phyloP scores from a whole-genome alignment of 2,113 vertebrate genomes.

The Ginglymostoma cirratum region DNA sequence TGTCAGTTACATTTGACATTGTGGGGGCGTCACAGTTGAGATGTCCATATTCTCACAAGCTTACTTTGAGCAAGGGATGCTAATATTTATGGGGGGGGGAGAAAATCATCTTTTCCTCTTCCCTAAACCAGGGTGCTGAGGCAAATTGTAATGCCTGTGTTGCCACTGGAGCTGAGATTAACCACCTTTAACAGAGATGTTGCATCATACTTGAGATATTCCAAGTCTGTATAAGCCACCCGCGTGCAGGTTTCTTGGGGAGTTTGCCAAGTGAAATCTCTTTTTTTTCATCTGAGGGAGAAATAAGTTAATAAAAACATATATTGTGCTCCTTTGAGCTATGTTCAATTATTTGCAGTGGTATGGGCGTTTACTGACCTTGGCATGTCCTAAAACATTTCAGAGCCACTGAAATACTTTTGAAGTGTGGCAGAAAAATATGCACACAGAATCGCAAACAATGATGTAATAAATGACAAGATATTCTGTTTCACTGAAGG shows the following conservation, averaged over 20 bases:
- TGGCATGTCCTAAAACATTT: neutral
- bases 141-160: neutral
- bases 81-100: neutral
- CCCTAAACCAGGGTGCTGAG: neutral
- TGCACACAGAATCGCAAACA: neutral
- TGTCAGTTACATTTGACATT: neutral
- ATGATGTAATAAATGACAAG: neutral
- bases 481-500: neutral
- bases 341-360: neutral
- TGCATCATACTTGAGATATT: neutral
- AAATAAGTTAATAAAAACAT: neutral
- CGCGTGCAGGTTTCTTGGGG: neutral
- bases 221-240: neutral
- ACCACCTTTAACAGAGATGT: neutral
- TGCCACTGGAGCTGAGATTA: neutral
- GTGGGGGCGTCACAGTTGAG: neutral
- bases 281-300: neutral
- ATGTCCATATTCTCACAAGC: neutral
- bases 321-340: neutral
- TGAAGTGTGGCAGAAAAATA: neutral
- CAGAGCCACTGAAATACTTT: neutral
- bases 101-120: neutral
- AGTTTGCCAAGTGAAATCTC: neutral
- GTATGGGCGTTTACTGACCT: neutral
- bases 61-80: neutral